These are phyloP conservation scores for Amblyjoppa fuscipennis DNA, from an alignment of 2,888 invertebrate genomes.

Conservation along the genomic window DNA sequence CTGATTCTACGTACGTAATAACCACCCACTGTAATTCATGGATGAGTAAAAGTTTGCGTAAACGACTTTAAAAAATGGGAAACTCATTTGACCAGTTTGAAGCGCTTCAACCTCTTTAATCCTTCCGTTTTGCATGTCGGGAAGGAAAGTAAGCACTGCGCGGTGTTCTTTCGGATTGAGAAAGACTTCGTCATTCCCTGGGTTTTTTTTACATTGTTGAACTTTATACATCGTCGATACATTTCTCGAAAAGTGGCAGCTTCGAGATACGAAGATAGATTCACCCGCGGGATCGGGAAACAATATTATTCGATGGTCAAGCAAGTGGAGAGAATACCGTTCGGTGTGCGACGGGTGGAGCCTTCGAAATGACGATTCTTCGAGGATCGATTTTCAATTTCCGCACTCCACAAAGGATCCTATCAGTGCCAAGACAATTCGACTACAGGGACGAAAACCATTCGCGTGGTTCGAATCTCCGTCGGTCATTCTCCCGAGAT, in stretches of 20 bases:
- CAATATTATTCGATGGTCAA: slow-evolving; percentile 30
- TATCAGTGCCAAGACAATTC: slow-evolving; percentile 29
- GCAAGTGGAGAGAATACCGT: neutral
- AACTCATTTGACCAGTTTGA: no score
- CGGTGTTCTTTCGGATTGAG: neutral
- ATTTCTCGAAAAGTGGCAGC: neutral
- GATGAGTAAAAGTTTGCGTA: no score
- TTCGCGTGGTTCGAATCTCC: neutral
- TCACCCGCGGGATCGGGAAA: slow-evolving; percentile 16
- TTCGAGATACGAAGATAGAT: neutral
- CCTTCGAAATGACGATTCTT: slow-evolving; percentile 23
- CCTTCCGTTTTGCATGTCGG: neutral
- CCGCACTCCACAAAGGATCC: slow-evolving; percentile 31
- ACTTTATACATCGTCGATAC: neutral
- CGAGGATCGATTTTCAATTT: slow-evolving; percentile 50
- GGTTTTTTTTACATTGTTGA: no score
- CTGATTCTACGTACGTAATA: neutral
- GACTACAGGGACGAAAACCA: neutral
- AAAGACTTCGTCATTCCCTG: neutral
- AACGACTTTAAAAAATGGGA: no score
- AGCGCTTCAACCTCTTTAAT: neutral
- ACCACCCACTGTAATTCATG: no score
- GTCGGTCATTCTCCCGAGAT: slow-evolving; percentile 6
- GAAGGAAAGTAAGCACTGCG: neutral
- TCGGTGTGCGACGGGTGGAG: neutral